Conservation (phyloP, 2,113 vertebrate species). For the Butorides virescens region DNA sequence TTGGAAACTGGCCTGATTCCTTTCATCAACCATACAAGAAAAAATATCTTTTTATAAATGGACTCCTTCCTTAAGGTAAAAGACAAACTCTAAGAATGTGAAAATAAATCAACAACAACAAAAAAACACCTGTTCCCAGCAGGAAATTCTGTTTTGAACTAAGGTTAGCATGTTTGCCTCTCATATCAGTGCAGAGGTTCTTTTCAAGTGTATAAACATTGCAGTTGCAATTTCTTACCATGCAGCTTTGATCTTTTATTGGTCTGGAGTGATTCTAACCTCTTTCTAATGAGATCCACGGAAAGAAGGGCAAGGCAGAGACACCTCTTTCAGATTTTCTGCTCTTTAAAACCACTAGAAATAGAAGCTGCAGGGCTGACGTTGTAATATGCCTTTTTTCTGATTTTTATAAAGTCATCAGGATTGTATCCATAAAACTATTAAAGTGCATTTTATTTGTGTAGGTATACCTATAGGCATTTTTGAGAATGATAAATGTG, state of each 20-base stretch:
- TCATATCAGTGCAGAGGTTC: background rate
- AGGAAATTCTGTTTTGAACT: background rate
- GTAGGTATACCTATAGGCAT: background rate
- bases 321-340: background rate
- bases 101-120: background rate
- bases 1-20: background rate
- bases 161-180: background rate
- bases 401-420: background rate
- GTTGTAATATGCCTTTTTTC: background rate
- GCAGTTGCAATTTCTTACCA: background rate
- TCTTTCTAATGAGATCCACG: background rate
- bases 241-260: background rate
- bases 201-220: background rate
- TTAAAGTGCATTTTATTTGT: background rate
- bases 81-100: background rate
- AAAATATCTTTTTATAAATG: background rate
- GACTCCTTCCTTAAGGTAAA: background rate
- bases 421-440: background rate
- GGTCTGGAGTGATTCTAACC: background rate
- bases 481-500: background rate
- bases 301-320: background rate
- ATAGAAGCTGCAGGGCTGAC: background rate
- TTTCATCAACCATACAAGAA: background rate
- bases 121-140: background rate
- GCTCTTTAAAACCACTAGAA: background rate